A percentile compares a stretch with the other conserved stretches of the same genome.
These are phyloP conservation scores for Liparis tanakae DNA, from an alignment of 2,797 vertebrate species.

Conservation along the genomic window DNA sequence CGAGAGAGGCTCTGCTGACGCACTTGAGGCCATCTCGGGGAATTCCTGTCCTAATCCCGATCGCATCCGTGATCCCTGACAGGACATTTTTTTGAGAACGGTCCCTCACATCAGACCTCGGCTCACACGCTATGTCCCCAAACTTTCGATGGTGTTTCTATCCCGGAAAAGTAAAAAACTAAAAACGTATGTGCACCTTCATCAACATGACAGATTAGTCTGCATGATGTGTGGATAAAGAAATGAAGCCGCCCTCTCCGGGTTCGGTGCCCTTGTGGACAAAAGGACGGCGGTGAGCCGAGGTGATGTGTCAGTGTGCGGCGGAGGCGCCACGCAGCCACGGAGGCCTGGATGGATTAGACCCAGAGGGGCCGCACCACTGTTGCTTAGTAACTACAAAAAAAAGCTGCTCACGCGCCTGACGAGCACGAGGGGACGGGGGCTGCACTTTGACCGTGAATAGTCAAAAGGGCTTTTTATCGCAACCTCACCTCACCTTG, in stretches of 20 bases:
- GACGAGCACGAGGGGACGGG: conserved; percentile 58
- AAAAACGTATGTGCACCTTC: background rate
- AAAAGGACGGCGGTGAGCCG: conserved; percentile 62
- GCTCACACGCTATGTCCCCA: conserved; percentile 29
- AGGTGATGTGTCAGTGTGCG: conserved; percentile 66
- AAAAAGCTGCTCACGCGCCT: conserved; percentile 68
- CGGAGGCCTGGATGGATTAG: conserved; percentile 76
- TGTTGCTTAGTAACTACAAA: conserved; percentile 85
- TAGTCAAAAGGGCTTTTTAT: conserved; percentile 46
- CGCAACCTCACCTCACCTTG: conserved; percentile 38
- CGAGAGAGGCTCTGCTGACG: conserved; percentile 19
- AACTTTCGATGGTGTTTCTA: conserved; percentile 22
- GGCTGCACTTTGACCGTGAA: conserved; percentile 49
- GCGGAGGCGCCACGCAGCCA: conserved; percentile 60
- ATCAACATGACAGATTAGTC: conserved; percentile 34
- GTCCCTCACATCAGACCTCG: conserved; percentile 25
- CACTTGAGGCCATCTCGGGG: conserved; percentile 25
- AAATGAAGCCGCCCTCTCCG: conserved; percentile 19
- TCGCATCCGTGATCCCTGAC: conserved; percentile 34
- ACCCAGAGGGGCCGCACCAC: conserved; percentile 72
- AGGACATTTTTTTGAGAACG: conserved; percentile 49
- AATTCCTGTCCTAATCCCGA: conserved; percentile 54
- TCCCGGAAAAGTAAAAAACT: conserved; percentile 11
- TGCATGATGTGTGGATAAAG: conserved; percentile 44
- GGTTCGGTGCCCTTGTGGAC: conserved; percentile 41